Evolutionary conservation across 1,140 invertebrate genomes (phyloP).

Genomic region (Drosophila jambulina): DNA sequence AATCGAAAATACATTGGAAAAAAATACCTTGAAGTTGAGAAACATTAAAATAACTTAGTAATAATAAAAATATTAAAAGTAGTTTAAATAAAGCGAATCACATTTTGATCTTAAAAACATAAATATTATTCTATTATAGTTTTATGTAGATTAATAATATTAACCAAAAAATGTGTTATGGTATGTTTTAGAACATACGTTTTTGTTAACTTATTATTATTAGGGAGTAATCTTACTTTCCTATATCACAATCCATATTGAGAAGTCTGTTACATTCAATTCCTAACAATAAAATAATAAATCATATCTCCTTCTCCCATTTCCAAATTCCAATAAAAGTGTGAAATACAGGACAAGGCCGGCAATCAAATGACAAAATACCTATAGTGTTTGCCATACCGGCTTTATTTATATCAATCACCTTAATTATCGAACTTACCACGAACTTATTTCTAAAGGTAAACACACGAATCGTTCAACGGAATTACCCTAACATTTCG

Average conservation of each 20-base stretch:
- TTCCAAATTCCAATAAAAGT: not conserved
- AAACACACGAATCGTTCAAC: not conserved
- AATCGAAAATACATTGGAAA: not conserved
- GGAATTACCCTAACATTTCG: not conserved
- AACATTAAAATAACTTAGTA: not conserved
- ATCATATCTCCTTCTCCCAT: not conserved
- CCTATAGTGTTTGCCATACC: not conserved
- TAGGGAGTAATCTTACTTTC: not conserved
- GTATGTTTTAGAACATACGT: not conserved
- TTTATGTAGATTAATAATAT: not conserved
- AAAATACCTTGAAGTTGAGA: not conserved
- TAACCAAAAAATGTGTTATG: not conserved
- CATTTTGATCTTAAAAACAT: no score
- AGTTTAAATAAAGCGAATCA: not conserved
- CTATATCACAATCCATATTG: not conserved
- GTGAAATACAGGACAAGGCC: not conserved
- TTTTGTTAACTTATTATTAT: not conserved
- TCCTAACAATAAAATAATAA: not conserved
- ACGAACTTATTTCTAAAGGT: not conserved
- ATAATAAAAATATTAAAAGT: not conserved
- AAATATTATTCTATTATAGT: not conserved
- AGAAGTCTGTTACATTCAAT: not conserved
- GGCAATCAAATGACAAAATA: not conserved
- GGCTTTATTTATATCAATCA: conserved; percentile 5
- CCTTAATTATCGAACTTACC: not conserved